Evolutionary conservation across 2,888 invertebrate species (phyloP), one percentile per base, ranked within the genome.

Genomic region (Plebejus melissa): DNA sequence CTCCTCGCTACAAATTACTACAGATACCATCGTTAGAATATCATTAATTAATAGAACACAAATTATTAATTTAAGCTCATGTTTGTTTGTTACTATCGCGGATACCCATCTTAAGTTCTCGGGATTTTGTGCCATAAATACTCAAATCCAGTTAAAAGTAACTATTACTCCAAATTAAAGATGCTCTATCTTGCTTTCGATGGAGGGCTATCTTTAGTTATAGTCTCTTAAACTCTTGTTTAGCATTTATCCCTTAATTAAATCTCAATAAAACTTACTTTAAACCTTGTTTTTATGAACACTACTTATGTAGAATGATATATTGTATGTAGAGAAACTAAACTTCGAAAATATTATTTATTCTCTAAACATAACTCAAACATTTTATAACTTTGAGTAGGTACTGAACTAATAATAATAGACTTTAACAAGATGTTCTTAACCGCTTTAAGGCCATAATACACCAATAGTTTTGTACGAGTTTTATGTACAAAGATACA

Each of bases 401-500:
- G 38, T 13, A 5, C 9, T 46, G 16, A 13, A 38, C 46, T 71
- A 46, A 65, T 28, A 71, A 71, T 28, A 41, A 16, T 22, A 16
- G 22, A 46, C 22, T 41, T 46, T 71, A 72, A 41, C 22, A 28
- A 13, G 32, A 72, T 32, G 54, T 70, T 74, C 54, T 74, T 79
- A 74, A 75, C 76, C 78, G 79, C 77, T 79, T 77, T 76, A 76
- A 83, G 83, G 84, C 84, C 84, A 85, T 82, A 84, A 81, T 81
- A 84, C 82, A 83, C 83, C 82, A 82, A 85, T 85, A 87, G 80
- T 83, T 88, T 88, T 87, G 87, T 88, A 85, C 83, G 82, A 86
- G 82, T 88, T 90, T 90, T 90, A 91, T 89, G 88, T 86, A 80
- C 80, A 74, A 72, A 82, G 91, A 92, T 92, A 91, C 85, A 81